Conservation (phyloP, 2,888 invertebrate species). For the Heliconius hortense region DNA sequence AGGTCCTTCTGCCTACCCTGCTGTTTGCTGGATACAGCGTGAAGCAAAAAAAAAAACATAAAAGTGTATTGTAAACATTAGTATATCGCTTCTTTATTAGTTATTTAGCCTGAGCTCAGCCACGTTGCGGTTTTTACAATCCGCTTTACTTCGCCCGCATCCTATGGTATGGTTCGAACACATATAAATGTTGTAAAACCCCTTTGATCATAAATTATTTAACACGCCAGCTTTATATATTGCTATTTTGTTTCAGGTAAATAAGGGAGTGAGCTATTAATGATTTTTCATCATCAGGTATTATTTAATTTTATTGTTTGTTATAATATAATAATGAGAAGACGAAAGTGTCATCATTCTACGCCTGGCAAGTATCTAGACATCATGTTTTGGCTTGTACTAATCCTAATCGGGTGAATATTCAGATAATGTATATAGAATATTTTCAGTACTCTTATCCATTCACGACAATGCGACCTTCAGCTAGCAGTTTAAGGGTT, state of each 20-base stretch:
- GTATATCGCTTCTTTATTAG: constrained; percentile 5
- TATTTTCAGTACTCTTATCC: too few relatives aligned
- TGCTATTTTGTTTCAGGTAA: constrained; percentile 31
- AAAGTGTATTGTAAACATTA: not conserved
- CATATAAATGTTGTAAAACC: constrained; percentile 20
- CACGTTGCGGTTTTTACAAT: constrained; percentile 18
- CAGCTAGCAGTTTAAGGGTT: not conserved
- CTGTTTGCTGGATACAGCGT: too few relatives aligned
- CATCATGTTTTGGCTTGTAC: too few relatives aligned
- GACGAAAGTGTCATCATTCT: not conserved
- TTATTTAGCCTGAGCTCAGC: constrained; percentile 16
- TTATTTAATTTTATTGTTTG: not conserved
- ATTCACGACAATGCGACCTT: too few relatives aligned
- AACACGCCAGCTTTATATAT: constrained; percentile 15
- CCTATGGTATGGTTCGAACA: not conserved
- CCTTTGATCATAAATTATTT: constrained; percentile 23
- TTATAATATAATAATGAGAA: not conserved
- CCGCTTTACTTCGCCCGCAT: constrained; percentile 15
- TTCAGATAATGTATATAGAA: too few relatives aligned
- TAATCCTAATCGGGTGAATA: too few relatives aligned
- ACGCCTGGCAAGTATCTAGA: too few relatives aligned
- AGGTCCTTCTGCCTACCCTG: too few relatives aligned
- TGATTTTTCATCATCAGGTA: constrained; percentile 5
- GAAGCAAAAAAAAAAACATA: too few relatives aligned
- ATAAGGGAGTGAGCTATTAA: not conserved